Percentiles rank a stretch among this genome's conserved stretches.
Conservation (phyloP, 2,113 vertebrate species). For the Fulmarus glacialis region DNA sequence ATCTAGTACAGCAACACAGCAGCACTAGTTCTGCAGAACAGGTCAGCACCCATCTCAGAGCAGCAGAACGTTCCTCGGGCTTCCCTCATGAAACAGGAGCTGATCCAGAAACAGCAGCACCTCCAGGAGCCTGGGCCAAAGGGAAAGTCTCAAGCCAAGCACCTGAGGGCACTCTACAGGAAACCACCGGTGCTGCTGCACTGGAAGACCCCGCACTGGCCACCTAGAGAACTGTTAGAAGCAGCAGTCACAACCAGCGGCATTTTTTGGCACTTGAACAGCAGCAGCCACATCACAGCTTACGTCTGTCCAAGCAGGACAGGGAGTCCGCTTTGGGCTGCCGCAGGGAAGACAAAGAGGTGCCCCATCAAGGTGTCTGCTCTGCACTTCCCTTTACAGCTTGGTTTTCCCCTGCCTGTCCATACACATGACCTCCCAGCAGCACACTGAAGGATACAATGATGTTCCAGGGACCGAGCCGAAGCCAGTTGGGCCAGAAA, state of each 20-base stretch:
- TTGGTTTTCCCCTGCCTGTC: neutral
- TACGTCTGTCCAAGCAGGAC: neutral
- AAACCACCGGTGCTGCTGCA: neutral
- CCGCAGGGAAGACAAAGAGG: neutral
- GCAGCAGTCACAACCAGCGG: neutral
- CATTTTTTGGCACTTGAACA: neutral
- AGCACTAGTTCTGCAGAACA: neutral
- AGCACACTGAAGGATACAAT: constrained; percentile 90
- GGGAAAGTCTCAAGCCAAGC: neutral
- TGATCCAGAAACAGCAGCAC: neutral
- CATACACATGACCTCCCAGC: neutral
- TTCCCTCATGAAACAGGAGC: neutral
- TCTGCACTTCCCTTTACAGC: neutral
- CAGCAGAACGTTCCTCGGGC: fast-evolving
- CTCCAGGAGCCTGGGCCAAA: neutral
- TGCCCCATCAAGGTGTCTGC: neutral
- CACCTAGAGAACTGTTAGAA: neutral
- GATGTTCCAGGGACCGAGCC: constrained; percentile 97
- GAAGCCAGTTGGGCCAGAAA: constrained; percentile 98
- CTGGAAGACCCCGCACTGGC: neutral
- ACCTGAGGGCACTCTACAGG: neutral
- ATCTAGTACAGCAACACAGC: neutral
- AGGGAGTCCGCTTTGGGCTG: neutral
- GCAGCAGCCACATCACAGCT: neutral
- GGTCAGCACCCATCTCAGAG: neutral